Conservation (phyloP, 2,113 vertebrate species). For the Archilochus colubris region DNA sequence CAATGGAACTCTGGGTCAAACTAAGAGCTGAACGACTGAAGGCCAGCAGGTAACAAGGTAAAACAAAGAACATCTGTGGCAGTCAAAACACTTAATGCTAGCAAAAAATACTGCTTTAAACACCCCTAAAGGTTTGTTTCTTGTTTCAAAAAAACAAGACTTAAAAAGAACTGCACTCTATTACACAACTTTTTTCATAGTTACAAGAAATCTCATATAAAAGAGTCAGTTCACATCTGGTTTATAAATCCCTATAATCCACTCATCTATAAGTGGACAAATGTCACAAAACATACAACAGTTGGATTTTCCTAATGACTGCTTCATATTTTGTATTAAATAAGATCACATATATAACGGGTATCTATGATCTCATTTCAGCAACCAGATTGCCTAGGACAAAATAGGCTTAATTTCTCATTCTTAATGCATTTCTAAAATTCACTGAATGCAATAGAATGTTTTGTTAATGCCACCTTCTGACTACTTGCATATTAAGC, state of each 20-base stretch:
- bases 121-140: background rate
- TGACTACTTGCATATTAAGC: background rate
- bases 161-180: background rate
- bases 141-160: background rate
- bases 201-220: background rate
- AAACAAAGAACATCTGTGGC: background rate
- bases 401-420: background rate
- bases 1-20: background rate
- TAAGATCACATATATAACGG: background rate
- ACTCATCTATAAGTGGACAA: background rate
- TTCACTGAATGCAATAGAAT: background rate
- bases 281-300: background rate
- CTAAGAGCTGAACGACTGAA: background rate
- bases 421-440: background rate
- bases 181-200: background rate
- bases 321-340: background rate
- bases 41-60: background rate
- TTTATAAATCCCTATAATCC: background rate
- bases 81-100: background rate
- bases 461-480: background rate
- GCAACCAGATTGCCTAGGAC: background rate
- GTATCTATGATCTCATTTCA: background rate
- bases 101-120: background rate
- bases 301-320: background rate
- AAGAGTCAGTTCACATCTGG: background rate